These are phyloP conservation scores for Charaxes varanes DNA, from an alignment of 1,140 invertebrate species.

Conservation along the genomic window DNA sequence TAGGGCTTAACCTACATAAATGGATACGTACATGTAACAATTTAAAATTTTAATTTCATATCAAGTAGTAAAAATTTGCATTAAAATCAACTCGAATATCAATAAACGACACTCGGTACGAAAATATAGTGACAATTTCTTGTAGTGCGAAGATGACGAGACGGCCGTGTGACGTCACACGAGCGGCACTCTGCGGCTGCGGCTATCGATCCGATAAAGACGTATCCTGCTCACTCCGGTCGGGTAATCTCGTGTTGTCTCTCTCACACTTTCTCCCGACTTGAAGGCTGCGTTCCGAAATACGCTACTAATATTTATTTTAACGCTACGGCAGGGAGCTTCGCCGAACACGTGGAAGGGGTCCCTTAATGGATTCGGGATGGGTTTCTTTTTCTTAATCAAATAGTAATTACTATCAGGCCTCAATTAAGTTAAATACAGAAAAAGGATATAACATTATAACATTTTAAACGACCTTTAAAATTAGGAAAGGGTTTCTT, in stretches of 20 bases:
- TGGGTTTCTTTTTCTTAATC: background rate
- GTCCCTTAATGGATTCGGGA: background rate
- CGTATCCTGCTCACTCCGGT: constrained; percentile 42
- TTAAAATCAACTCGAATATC: constrained; percentile 4
- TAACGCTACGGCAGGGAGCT: constrained; percentile 55
- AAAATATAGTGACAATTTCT: constrained; percentile 67
- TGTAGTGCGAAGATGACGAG: constrained; percentile 67
- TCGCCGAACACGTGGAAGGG: constrained; percentile 50
- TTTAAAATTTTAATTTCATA: no score
- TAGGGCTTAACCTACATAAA: background rate
- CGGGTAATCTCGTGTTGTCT: constrained; percentile 29
- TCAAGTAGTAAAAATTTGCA: no score
- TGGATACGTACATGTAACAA: no score
- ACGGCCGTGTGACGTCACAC: constrained; percentile 64
- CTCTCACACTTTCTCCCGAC: constrained; percentile 36
- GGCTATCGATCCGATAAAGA: constrained; percentile 66
- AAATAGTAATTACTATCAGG: background rate
- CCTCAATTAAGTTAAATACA: no score
- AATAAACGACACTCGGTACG: constrained; percentile 32
- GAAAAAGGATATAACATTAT: no score
- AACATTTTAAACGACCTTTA: no score
- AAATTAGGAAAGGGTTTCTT: no score
- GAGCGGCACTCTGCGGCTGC: constrained; percentile 68
- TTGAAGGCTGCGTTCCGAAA: constrained; percentile 62
- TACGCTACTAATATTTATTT: constrained; percentile 73